Evolutionary conservation across 2,888 invertebrate genomes (phyloP).

Genomic region (Ophraella communa): DNA sequence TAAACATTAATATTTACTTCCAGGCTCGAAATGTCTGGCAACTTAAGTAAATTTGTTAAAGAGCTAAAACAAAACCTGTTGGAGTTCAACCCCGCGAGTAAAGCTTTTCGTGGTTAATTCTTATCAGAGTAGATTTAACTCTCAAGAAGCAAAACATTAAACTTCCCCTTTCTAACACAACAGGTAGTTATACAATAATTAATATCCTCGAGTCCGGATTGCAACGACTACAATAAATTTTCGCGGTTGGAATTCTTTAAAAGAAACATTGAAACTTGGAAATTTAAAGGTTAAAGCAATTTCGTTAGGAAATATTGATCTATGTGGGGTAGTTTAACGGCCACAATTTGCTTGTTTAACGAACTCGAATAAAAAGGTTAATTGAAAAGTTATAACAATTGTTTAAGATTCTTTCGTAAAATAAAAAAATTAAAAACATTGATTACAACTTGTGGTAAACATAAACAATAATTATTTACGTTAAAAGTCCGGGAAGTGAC

Average conservation of each 20-base stretch:
- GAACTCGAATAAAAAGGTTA: too few species aligned
- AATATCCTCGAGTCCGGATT: slow-evolving; percentile 29
- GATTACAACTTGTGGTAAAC: too few species aligned
- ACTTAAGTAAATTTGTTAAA: slow-evolving; percentile 7
- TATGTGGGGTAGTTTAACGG: neutral
- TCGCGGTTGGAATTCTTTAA: neutral
- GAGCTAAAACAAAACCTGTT: slow-evolving; percentile 16
- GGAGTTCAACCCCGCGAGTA: slow-evolving; percentile 15
- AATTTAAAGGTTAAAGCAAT: neutral
- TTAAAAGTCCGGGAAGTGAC: too few species aligned
- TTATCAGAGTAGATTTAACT: slow-evolving; percentile 32
- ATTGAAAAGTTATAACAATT: too few species aligned
- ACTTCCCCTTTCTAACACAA: slow-evolving; percentile 29
- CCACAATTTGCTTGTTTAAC: too few species aligned
- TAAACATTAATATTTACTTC: neutral
- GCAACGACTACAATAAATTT: slow-evolving; percentile 31
- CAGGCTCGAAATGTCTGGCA: neutral
- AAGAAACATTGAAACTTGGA: neutral
- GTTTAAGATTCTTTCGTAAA: too few species aligned
- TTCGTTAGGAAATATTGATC: neutral
- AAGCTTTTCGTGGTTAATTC: slow-evolving; percentile 26
- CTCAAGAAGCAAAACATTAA: slow-evolving; percentile 31
- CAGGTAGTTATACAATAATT: slow-evolving; percentile 41
- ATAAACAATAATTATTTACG: too few species aligned
- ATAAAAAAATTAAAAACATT: too few species aligned